Percentiles rank a stretch among this genome's conserved stretches.
phyloP scores from a whole-genome alignment of 2,113 vertebrate genomes.

The Tachysurus vachellii region DNA sequence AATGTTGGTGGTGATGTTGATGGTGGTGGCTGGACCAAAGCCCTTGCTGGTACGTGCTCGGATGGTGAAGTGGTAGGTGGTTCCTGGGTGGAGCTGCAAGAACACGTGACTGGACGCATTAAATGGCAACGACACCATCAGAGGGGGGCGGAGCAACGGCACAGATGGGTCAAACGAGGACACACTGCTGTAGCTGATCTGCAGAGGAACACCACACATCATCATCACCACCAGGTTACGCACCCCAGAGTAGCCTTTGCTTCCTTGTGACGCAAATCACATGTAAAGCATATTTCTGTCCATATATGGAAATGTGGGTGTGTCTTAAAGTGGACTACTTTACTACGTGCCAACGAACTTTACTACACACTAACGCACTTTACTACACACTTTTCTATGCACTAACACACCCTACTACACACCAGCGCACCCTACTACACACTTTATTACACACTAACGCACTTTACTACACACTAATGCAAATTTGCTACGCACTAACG shows the following conservation, averaged over 20 bases:
- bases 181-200: constrained; percentile 92
- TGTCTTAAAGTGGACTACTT: too few species aligned
- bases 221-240: not conserved
- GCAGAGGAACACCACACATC: constrained; percentile 31
- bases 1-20: constrained; percentile 97
- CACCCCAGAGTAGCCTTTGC: not conserved
- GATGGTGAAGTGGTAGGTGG: constrained; percentile 94
- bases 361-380: too few species aligned
- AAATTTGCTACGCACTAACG: too few species aligned
- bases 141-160: constrained; percentile 83
- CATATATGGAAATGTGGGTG: not conserved
- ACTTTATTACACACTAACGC: too few species aligned
- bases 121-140: constrained; percentile 87
- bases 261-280: not conserved
- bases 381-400: too few species aligned
- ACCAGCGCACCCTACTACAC: too few species aligned
- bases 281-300: not conserved
- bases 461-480: too few species aligned
- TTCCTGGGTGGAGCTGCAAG: constrained; percentile 90
- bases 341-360: too few species aligned
- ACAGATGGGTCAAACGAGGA: constrained; percentile 94
- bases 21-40: constrained; percentile 85
- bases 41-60: constrained; percentile 94
- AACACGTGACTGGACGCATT: constrained; percentile 91
- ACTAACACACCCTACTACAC: too few species aligned